phyloP scores from a whole-genome alignment of 2,113 vertebrate species.

The Gnathonemus echidnorhynchus region DNA sequence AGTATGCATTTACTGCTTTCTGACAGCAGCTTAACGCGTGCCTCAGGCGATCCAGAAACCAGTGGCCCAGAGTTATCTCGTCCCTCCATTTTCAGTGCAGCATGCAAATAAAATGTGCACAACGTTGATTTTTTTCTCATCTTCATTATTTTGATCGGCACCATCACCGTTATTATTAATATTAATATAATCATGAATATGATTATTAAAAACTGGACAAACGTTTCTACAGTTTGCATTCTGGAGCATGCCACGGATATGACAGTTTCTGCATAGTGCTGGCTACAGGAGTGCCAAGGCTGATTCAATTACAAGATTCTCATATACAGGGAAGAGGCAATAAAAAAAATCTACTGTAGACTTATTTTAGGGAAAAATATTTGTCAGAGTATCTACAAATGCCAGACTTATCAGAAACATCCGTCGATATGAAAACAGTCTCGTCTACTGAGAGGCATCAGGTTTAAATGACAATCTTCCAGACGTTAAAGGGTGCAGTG shows the following conservation, averaged over 20 bases:
- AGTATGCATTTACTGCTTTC: constrained; percentile 37
- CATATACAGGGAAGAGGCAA: constrained; percentile 56
- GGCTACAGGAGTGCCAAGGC: constrained; percentile 61
- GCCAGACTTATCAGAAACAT: constrained; percentile 33
- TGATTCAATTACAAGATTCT: constrained; percentile 52
- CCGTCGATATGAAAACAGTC: constrained; percentile 22
- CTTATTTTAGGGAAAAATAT: constrained; percentile 28
- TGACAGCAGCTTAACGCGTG: constrained; percentile 36
- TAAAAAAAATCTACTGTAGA: constrained; percentile 50
- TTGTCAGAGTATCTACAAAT: constrained; percentile 54
- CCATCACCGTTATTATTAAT: constrained; percentile 23
- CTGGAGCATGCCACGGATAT: constrained; percentile 70
- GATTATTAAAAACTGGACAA: constrained; percentile 47
- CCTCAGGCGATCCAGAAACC: constrained; percentile 48
- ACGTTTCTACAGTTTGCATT: constrained; percentile 68
- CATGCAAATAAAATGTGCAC: constrained; percentile 67
- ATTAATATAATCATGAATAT: constrained; percentile 26
- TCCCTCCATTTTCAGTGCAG: constrained; percentile 53
- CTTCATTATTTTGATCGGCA: constrained; percentile 28
- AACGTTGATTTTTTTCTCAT: constrained; percentile 41
- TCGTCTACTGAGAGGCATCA: neutral
- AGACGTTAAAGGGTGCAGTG: neutral
- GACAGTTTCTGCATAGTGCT: constrained; percentile 68
- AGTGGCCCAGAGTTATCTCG: constrained; percentile 40
- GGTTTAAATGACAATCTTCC: neutral